Evolutionary conservation across 2,888 invertebrate species (phyloP).

Genomic region (Tetanocera ferruginea): DNA sequence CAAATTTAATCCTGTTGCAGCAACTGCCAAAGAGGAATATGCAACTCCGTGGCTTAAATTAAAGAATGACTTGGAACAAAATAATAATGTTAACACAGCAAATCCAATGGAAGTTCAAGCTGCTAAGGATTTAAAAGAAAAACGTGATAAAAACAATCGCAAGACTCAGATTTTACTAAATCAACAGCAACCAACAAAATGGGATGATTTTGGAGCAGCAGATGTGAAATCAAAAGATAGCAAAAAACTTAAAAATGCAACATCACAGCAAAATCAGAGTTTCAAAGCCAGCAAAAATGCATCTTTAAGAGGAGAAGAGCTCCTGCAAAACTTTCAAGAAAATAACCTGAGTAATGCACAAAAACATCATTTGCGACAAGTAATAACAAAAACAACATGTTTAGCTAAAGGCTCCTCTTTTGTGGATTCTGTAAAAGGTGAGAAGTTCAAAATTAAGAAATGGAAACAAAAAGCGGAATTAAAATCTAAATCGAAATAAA

Average conservation of each 20-base stretch:
- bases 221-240: background rate
- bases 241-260: conserved; percentile 11
- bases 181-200: conserved; percentile 54
- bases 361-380: conserved; percentile 52
- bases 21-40: conserved; percentile 43
- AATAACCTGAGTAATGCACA: conserved; percentile 50
- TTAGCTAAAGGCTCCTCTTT: conserved; percentile 27
- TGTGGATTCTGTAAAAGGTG: conserved; percentile 23
- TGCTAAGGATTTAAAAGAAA: conserved; percentile 50
- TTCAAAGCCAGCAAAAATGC: background rate
- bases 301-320: conserved; percentile 36
- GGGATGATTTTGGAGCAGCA: conserved; percentile 61
- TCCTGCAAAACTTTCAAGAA: conserved; percentile 48
- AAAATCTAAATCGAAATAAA: background rate
- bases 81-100: conserved; percentile 49
- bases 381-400: conserved; percentile 47
- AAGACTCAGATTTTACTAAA: conserved; percentile 56
- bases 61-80: conserved; percentile 57
- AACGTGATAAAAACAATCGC: conserved; percentile 59
- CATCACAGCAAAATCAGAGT: background rate
- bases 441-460: background rate
- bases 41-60: conserved; percentile 63
- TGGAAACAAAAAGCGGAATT: background rate
- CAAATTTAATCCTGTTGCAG: conserved; percentile 45
- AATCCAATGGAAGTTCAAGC: conserved; percentile 48